Evolutionary conservation across 2,113 vertebrate species (phyloP).

Genomic region (Mus spicilegus): DNA sequence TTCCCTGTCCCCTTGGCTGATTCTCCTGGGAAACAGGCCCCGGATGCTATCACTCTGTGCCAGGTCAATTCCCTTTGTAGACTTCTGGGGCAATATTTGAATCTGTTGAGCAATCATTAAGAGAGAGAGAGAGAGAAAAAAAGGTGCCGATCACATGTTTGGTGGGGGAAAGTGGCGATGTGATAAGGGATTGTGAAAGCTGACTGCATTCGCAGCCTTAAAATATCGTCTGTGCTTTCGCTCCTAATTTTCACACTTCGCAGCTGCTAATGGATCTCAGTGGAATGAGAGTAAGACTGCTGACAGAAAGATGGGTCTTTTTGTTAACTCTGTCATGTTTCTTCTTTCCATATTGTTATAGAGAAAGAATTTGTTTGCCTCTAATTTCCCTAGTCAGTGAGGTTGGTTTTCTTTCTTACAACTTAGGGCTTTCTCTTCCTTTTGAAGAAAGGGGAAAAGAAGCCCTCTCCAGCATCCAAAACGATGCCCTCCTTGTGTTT

Average conservation of each 20-base stretch:
- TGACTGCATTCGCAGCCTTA: conserved; percentile 69
- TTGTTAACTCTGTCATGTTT: conserved; percentile 72
- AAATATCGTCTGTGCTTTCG: conserved; percentile 75
- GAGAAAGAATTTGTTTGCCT: conserved; percentile 52
- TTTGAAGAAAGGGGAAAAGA: background rate
- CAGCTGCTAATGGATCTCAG: conserved; percentile 80
- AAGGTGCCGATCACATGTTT: conserved; percentile 1
- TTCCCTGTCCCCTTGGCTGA: conserved; percentile 73
- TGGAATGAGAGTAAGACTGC: conserved; percentile 73
- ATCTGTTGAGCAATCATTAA: conserved; percentile 74
- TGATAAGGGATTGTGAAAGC: conserved; percentile 74
- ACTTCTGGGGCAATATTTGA: conserved; percentile 72
- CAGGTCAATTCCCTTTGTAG: conserved; percentile 72
- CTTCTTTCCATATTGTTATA: conserved; percentile 32
- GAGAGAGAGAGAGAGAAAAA: conserved; percentile 61
- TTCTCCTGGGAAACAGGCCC: conserved; percentile 78
- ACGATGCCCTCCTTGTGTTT: background rate
- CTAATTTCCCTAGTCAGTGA: conserved; percentile 15
- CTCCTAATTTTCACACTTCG: conserved; percentile 82
- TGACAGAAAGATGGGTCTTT: conserved; percentile 72
- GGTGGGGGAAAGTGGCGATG: background rate
- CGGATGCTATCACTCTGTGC: conserved; percentile 68
- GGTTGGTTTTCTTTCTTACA: conserved; percentile 41
- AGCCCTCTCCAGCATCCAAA: background rate
- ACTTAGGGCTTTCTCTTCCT: background rate